Evolutionary conservation across 2,113 vertebrate species (phyloP), one percentile per base, ranked within the genome.

Genomic region (Gavia stellata): DNA sequence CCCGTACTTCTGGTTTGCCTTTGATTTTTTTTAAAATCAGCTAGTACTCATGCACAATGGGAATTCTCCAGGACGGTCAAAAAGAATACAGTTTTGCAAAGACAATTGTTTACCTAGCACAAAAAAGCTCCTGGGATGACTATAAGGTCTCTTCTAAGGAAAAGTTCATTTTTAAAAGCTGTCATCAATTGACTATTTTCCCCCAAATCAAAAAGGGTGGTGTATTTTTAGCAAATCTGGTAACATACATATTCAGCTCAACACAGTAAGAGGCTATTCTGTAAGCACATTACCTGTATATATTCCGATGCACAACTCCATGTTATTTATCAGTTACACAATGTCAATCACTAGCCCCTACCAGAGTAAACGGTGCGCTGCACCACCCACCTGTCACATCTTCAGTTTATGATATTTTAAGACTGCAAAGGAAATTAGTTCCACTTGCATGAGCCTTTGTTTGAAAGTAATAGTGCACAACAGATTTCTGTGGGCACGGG

Each of bases 391-490:
- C 45, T 62, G 79, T 40, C 70, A n/a, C 15, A 36, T 25, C 95
- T 87, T 79, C 50, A 38, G 52, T 53, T 88, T 45, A 78, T 72
- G 68, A 65, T 84, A 86, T 89, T 81, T 52, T 28, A 42, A 70
- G 61, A 80, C 72, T 56, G 66, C 82, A 83, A 92, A 50, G 77
- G 75, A 67, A 68, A 72, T 95, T 61, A 88, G 38, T 79, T 59
- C 71, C 83, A 81, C 84, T 90, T 61, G 14, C 63, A 73, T 63
- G 49, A 87, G 66, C 73, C 81, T n/a, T 82, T 96, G 86, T 88
- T 66, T 87, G 71, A 62, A 96, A 95, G 71, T 56, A 56, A 65
- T 17, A 53, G 6, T 9, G 24, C 86, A 92, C 86, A 92, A 85
- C 91, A 87, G 78, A 74, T 87, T 92, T 94, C 83, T 65, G 59